These are phyloP conservation scores for Pseudanteris insignis DNA, from an alignment of 2,888 invertebrate genomes.

Conservation along the genomic window DNA sequence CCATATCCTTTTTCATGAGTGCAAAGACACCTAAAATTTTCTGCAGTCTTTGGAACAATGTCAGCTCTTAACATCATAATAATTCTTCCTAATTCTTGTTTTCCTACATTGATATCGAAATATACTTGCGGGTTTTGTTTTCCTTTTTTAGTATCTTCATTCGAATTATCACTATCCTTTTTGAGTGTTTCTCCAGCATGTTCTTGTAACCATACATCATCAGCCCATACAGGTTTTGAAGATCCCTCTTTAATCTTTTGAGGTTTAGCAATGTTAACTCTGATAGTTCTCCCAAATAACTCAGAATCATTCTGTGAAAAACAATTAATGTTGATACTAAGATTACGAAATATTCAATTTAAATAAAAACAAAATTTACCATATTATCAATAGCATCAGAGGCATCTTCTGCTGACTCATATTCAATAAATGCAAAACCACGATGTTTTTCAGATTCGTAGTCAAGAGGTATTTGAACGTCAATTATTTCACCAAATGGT, in stretches of 20 bases:
- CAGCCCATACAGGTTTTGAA: conserved; percentile 95
- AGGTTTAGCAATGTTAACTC: conserved; percentile 97
- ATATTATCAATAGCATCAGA: conserved; percentile 98
- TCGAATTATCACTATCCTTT: conserved; percentile 52
- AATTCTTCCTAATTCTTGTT: conserved; percentile 86
- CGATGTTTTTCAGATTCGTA: conserved; percentile 97
- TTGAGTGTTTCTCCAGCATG: conserved; percentile 89
- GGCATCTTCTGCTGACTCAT: conserved; percentile 97
- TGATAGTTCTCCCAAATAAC: conserved; percentile 93
- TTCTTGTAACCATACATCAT: conserved; percentile 97
- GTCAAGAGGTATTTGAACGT: conserved; percentile 97
- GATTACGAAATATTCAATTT: too few species aligned
- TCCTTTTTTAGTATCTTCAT: conserved; percentile 65
- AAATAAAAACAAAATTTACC: conserved; percentile 74
- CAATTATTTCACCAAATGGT: conserved; percentile 98
- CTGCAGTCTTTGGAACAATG: conserved; percentile 93
- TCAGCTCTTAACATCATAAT: conserved; percentile 92
- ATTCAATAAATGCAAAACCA: conserved; percentile 99
- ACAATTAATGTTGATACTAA: too few species aligned
- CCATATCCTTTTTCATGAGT: conserved; percentile 97
- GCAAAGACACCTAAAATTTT: conserved; percentile 92
- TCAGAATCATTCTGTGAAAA: conserved; percentile 90
- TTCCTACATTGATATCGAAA: conserved; percentile 93
- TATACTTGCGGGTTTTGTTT: conserved; percentile 89
- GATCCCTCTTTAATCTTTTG: conserved; percentile 96